Conservation (phyloP, 2,888 invertebrate genomes). For the Octonoba sinensis region DNA sequence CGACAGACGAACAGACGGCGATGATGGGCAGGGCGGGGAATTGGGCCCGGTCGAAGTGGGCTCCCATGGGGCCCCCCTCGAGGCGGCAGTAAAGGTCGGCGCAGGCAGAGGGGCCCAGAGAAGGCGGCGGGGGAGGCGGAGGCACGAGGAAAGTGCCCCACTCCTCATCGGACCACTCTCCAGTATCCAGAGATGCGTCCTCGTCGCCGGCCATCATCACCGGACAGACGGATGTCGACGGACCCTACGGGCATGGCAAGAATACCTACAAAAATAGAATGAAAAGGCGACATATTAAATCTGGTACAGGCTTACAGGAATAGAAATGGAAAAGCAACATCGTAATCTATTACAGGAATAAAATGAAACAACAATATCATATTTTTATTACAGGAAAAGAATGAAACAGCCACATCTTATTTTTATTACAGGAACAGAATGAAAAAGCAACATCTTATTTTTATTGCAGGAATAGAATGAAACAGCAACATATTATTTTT, state of each 20-base stretch:
- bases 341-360: no score
- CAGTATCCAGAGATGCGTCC: constrained; percentile 38
- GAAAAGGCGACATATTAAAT: not conserved
- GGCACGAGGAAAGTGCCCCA: constrained; percentile 18
- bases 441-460: no score
- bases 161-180: constrained; percentile 22
- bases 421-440: no score
- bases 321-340: no score
- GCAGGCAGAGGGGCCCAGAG: constrained; percentile 14
- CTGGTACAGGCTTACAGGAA: not conserved
- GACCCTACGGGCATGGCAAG: constrained; percentile 18
- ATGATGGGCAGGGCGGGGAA: constrained; percentile 63
- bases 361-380: no score
- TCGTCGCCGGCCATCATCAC: constrained; percentile 54
- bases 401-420: no score
- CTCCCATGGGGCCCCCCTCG: constrained; percentile 62
- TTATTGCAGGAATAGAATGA: no score
- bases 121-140: constrained; percentile 53
- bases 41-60: constrained; percentile 53
- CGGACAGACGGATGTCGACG: no score
- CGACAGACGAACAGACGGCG: constrained; percentile 63
- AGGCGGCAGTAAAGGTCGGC: constrained; percentile 34
- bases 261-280: constrained; percentile 10
- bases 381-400: no score
- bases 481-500: no score